Base-by-base conservation (phyloP, 1,140 invertebrate species). In the Zaprionus camerounensis region DNA sequence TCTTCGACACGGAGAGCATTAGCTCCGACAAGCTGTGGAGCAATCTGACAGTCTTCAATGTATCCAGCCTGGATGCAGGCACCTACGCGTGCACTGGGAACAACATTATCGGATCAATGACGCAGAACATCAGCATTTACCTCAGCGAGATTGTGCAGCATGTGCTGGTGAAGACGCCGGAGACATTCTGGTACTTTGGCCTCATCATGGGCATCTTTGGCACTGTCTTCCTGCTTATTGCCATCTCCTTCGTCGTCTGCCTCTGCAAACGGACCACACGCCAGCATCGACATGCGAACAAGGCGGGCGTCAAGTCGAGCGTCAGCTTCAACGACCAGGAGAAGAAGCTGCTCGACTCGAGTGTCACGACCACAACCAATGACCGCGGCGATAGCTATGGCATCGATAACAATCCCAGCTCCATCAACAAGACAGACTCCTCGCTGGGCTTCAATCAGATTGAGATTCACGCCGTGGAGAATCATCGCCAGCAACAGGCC, bases 301-400 rank as follows among this genome's bases (percentile, higher is more conserved):
- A 96, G 71, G 82, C 90, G n/a, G 87, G 87, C 5, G 93, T 96
- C 17, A 95, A 96, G 88, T 94, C 95, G 1, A 97, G 96, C 83
- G 94, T 95, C 38, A 97, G 96, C 91, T 97, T 97, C 86, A 96
- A 95, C 20, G 97, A 97, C 65, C 97, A 97, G 92, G 96, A 97
- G 82, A 97, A 97, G 92, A 96, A 96, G 76, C 93, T 97, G 6
- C 94, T 97, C 31, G 96, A 97, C 82, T 94, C 96, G 17, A 96
- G 95, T 59, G 96, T 97, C 17, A 96, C 96, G 3, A 97, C 96
- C 0, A 97, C 96, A 0, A 92, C 91, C 3, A 96, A 96, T 4
- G 96, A 96, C 71, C 94, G 96, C 5, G 94, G 94, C 85, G 94
- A 93, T 91, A 94, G 94, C 82, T 94, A 95, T 92, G 93, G 95